These are phyloP conservation scores for Zonitis immaculata DNA, from an alignment of 2,888 invertebrate species.

Conservation along the genomic window DNA sequence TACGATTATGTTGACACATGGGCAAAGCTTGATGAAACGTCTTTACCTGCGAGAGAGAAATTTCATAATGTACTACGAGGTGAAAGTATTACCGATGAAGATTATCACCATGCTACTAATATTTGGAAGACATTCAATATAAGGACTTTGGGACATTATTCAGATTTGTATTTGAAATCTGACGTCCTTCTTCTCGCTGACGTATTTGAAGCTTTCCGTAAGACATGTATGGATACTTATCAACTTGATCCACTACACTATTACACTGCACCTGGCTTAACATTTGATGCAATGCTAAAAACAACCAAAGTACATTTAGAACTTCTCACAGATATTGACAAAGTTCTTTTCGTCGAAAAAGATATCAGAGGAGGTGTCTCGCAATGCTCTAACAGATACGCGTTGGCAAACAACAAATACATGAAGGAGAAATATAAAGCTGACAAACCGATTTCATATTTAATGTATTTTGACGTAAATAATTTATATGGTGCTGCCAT, in stretches of 20 bases:
- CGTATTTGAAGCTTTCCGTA: slow-evolving; percentile 12
- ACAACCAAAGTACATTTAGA: slow-evolving; percentile 33
- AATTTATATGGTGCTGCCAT: slow-evolving; percentile 32
- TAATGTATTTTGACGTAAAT: slow-evolving; percentile 36
- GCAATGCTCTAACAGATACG: slow-evolving; percentile 33
- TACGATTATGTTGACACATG: slow-evolving; percentile 31
- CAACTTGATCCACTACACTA: slow-evolving; percentile 41
- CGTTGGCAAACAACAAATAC: slow-evolving; percentile 40
- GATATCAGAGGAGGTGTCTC: slow-evolving; percentile 37
- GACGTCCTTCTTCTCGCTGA: slow-evolving; percentile 11
- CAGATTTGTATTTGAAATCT: slow-evolving; percentile 12
- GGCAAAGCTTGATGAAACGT: slow-evolving; percentile 17
- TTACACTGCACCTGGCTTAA: slow-evolving; percentile 33
- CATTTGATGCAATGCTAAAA: slow-evolving; percentile 24
- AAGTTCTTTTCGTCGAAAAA: slow-evolving; percentile 33
- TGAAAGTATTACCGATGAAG: slow-evolving; percentile 19
- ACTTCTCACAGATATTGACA: slow-evolving; percentile 39
- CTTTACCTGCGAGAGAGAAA: slow-evolving; percentile 20
- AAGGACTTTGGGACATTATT: slow-evolving; percentile 10
- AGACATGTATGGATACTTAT: slow-evolving; percentile 12
- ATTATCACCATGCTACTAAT: slow-evolving; percentile 31
- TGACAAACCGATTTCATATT: slow-evolving; percentile 21
- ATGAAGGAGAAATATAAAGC: slow-evolving; percentile 30
- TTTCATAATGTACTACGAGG: slow-evolving; percentile 24
- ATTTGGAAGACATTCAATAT: slow-evolving; percentile 33